Evolutionary conservation across 2,888 invertebrate genomes (phyloP).

Genomic region (Hemistola chrysoprasaria): DNA sequence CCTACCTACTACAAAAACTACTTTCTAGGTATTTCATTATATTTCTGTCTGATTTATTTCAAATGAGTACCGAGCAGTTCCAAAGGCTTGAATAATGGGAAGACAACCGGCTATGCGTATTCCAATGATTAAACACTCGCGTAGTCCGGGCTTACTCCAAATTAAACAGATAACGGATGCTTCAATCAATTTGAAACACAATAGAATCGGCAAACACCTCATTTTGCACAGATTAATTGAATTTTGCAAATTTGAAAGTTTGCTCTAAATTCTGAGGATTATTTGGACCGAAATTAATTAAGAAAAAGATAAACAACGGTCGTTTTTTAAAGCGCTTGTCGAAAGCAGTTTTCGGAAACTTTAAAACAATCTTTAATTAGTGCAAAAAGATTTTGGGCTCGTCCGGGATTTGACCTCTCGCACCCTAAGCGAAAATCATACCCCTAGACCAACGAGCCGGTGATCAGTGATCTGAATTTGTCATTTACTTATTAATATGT

Average conservation of each 20-base stretch:
- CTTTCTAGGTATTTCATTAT: no score
- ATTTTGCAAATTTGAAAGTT: neutral
- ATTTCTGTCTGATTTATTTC: no score
- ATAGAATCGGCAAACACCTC: slow-evolving; percentile 12
- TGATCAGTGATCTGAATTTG: slow-evolving; percentile 26
- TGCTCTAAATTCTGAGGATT: neutral
- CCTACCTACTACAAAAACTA: no score
- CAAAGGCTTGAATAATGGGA: no score
- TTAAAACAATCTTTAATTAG: slow-evolving; percentile 7
- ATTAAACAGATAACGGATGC: slow-evolving; percentile 17
- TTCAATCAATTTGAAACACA: slow-evolving; percentile 17
- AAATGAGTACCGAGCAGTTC: no score
- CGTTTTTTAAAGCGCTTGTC: no score
- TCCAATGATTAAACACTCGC: no score
- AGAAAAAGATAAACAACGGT: neutral
- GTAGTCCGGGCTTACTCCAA: slow-evolving; percentile 2
- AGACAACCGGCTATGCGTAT: no score
- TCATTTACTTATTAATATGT: no score
- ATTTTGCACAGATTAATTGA: slow-evolving; percentile 14
- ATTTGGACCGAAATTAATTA: neutral
- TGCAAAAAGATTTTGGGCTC: slow-evolving; percentile 60
- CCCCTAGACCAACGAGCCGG: slow-evolving; percentile 82
- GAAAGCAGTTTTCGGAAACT: no score
- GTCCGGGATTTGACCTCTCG: slow-evolving; percentile 83
- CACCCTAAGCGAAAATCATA: slow-evolving; percentile 83